Base-by-base conservation (phyloP, 2,113 vertebrate genomes). In the Rhinolophus sinicus region DNA sequence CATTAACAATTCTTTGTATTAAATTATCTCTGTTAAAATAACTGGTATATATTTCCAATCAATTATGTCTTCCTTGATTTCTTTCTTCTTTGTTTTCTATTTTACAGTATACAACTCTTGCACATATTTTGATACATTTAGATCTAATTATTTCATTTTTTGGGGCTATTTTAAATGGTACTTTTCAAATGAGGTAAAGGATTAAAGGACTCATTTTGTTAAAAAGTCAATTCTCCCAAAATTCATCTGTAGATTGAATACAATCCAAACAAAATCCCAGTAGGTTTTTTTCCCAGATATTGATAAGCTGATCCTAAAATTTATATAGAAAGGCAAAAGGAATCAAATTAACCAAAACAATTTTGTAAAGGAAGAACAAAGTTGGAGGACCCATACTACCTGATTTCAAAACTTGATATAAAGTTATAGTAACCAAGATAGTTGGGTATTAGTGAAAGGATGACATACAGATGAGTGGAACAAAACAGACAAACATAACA, bases 381-480 rank as follows among this genome's bases (percentile, higher is more conserved):
- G 15, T 21, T 72, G 33, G 18, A 90, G 26, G 52, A 22, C 3
- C 6, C 70, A 88, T 1, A 72, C 14, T 76, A 64, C 16, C 38
- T 38, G 38, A 90, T 89, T 95, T 94, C 44, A 72, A 96, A 85
- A 78, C 10, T 50, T 82, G 62, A 90, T 22, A 81, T 50, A 86
- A 64, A 70, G 24, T 47, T 82, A 14, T 19, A 81, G 24, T 72
- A 44, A 88, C 83, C 30, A 30, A 60, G 24, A 93, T 19, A 90
- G 24, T 64, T n/a, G 83, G 9, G 5, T 69, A 24, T 72, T 22
- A 50, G 30, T 33, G 54, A 78, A 88, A 95, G 44, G 18, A 86
- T 0, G 58, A 83, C 24, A 90, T 12, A 35, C 6, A 28, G n/a
- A 75, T 19, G 28, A 90, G 54, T 18, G 30, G 28, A 73, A 76